Evolutionary conservation across 1,140 invertebrate genomes (phyloP).

Genomic region (Euura saliciscinereae): DNA sequence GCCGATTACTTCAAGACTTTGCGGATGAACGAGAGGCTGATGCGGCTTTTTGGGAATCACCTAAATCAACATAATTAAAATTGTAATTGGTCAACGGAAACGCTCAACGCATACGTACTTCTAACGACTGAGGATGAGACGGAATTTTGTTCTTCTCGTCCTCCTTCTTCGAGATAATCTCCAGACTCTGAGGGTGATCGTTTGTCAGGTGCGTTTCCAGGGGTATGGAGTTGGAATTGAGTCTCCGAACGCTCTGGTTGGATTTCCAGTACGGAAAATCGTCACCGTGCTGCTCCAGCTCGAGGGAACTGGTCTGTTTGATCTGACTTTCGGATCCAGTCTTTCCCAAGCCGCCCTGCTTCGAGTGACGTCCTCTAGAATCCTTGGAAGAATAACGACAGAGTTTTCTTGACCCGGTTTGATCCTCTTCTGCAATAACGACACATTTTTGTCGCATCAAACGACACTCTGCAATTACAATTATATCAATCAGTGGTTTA

Average conservation of each 20-base stretch:
- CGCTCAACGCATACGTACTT: slow-evolving; percentile 34
- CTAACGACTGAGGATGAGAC: slow-evolving; percentile 55
- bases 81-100: too few species aligned
- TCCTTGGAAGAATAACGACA: slow-evolving; percentile 52
- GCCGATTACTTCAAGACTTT: slow-evolving; percentile 57
- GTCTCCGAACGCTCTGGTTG: slow-evolving; percentile 47
- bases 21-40: slow-evolving; percentile 53
- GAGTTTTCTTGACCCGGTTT: slow-evolving; percentile 40
- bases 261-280: slow-evolving; percentile 55
- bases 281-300: slow-evolving; percentile 47
- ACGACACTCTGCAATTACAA: slow-evolving; percentile 35
- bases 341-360: slow-evolving; percentile 50
- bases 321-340: slow-evolving; percentile 57
- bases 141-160: slow-evolving; percentile 58
- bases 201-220: slow-evolving; percentile 49
- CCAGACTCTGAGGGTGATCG: slow-evolving; percentile 55
- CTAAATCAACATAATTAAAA: slow-evolving; percentile 24
- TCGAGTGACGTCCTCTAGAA: slow-evolving; percentile 49
- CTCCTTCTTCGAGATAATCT: slow-evolving; percentile 55
- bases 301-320: slow-evolving; percentile 55
- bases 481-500: too few species aligned
- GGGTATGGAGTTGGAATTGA: slow-evolving; percentile 50
- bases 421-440: slow-evolving; percentile 44
- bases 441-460: slow-evolving; percentile 42
- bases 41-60: slow-evolving; percentile 54